Base-by-base conservation (phyloP, 2,797 vertebrate genomes). In the Salarias fasciatus region DNA sequence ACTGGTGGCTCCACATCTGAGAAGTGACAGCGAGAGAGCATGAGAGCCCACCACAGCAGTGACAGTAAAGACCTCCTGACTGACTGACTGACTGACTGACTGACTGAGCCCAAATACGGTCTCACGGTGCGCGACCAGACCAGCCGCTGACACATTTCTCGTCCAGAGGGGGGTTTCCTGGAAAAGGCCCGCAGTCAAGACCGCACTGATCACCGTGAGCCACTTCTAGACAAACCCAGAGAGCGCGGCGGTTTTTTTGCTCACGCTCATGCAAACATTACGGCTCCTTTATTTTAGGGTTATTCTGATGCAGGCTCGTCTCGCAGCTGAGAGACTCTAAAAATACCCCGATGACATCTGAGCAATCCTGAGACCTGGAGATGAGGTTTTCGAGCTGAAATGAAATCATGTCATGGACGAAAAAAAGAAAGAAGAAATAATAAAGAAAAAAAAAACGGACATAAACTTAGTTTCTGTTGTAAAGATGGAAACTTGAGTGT, bases 131-230 rank as follows among this genome's bases (percentile, higher is more conserved):
- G 13, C 1, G 3, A 36, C 8, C 8, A 36, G 48, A 33, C 6
- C 0, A 2, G 12, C 70, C 71, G 58, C 40, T 56, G 45, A 67
- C 29, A 35, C 1, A 11, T 72, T 70, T 71, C 71, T 63, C 59
- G 53, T 47, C 8, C 18, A 48, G 48, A 36, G 46, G n/a, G 18
- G 5, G 5, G 43, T 1, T 88, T 87, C 64, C 72, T 59, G 75
- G 72, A 78, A 86, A 60, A 33, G 36, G 42, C 6, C 35, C 4
- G 18, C n/a, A n/a, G n/a, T 4, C 2, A 2, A 51, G 11, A 33
- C 14, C 29, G 33, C 10, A 29, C 10, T 10, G 11, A 10, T 40
- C 42, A 56, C 58, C 55, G 14, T 69, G 68, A 41, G 13, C 13
- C 42, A 9, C 53, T 54, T 63, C 53, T 11, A 73, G 72, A 57